Evolutionary conservation across 1,140 invertebrate species (phyloP).

Genomic region (Aricia agestis): DNA sequence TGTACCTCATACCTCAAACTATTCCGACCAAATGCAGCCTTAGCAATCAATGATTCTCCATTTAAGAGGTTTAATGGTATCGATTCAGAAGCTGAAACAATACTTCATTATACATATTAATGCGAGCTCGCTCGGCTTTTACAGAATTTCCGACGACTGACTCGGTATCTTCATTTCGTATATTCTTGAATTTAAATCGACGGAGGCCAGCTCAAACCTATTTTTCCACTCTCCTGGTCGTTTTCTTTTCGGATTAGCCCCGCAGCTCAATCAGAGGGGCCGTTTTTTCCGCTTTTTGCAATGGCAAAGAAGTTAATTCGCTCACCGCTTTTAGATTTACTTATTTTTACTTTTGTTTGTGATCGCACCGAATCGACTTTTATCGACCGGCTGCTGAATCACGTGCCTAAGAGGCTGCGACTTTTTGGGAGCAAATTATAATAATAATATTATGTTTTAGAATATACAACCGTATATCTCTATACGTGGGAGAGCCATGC

Average conservation of each 20-base stretch:
- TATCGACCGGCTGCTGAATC: not conserved
- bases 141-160: not conserved
- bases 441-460: too few relatives aligned
- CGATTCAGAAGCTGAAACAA: not conserved
- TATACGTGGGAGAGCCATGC: too few relatives aligned
- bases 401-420: too few relatives aligned
- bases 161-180: slow-evolving; percentile 18
- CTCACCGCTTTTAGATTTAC: slow-evolving; percentile 30
- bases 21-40: too few relatives aligned
- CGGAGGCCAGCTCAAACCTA: slow-evolving; percentile 29
- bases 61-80: not conserved
- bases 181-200: slow-evolving; percentile 39
- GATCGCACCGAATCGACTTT: slow-evolving; percentile 8
- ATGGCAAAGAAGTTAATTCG: slow-evolving; percentile 29
- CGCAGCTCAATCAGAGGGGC: slow-evolving; percentile 35
- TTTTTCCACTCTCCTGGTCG: slow-evolving; percentile 34
- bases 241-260: slow-evolving; percentile 41
- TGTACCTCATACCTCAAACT: too few relatives aligned
- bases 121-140: not conserved
- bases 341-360: slow-evolving; percentile 19
- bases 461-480: too few relatives aligned
- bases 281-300: slow-evolving; percentile 27
- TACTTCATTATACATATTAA: not conserved
- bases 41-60: not conserved
- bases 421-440: too few relatives aligned